These are phyloP conservation scores for Lepidonotus clava DNA, from an alignment of 2,888 invertebrate species.

Conservation along the genomic window DNA sequence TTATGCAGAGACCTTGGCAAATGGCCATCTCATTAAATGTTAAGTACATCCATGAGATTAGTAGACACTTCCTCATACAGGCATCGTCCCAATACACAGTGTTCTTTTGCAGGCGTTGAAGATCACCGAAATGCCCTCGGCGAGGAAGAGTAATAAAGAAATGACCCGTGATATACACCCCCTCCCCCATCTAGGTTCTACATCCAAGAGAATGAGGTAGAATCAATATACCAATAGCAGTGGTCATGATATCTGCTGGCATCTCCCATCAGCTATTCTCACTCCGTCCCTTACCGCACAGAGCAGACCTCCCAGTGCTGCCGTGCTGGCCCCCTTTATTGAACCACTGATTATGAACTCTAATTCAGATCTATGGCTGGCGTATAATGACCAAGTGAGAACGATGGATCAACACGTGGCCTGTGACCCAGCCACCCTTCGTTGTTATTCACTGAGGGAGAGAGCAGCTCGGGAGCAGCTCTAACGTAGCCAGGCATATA, in stretches of 20 bases:
- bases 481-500: not conserved
- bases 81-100: too few relatives aligned
- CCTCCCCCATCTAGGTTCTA: too few relatives aligned
- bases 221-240: constrained; percentile 2
- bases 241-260: not conserved
- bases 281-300: not conserved
- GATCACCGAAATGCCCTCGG: too few relatives aligned
- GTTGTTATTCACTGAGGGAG: not conserved
- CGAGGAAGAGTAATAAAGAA: too few relatives aligned
- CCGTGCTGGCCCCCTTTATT: not conserved
- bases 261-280: constrained; percentile 12
- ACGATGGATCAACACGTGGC: too few relatives aligned
- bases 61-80: not conserved
- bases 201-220: too few relatives aligned
- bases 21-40: not conserved
- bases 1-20: not conserved
- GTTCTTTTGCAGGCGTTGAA: too few relatives aligned
- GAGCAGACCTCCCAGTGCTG: not conserved
- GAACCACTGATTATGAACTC: constrained; percentile 7
- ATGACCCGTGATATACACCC: too few relatives aligned
- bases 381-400: not conserved
- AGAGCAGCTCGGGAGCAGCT: not conserved
- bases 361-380: not conserved
- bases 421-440: not conserved
- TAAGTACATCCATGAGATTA: not conserved